A percentile compares a stretch with the other conserved stretches of the same genome.
Evolutionary conservation across 2,113 vertebrate genomes (phyloP).

Genomic region (Ammospiza caudacuta): DNA sequence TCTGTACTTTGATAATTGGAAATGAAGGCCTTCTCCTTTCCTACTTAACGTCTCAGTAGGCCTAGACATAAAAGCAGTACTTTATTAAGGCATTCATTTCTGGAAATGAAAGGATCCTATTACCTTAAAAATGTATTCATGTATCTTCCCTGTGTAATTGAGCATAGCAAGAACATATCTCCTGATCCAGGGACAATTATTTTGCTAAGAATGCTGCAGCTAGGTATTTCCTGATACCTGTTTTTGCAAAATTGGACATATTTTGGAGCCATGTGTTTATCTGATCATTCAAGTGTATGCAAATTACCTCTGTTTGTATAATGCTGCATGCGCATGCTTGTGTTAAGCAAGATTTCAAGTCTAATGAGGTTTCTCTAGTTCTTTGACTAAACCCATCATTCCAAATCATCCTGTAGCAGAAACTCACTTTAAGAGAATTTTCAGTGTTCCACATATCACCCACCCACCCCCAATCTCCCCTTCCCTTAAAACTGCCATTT

Average conservation of each 20-base stretch:
- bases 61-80: not conserved
- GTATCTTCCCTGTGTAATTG: not conserved
- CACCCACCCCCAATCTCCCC: not conserved
- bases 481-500: not conserved
- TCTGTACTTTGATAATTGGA: not conserved
- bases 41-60: not conserved
- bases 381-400: not conserved
- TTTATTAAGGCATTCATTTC: not conserved
- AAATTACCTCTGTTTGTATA: not conserved
- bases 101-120: not conserved
- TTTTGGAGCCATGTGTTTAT: not conserved
- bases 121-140: not conserved
- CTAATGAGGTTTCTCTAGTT: not conserved
- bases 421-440: not conserved
- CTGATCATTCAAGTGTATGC: not conserved
- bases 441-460: not conserved
- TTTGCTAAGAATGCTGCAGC: not conserved
- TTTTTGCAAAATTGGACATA: not conserved
- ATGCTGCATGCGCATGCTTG: fast-evolving
- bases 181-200: not conserved
- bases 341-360: not conserved
- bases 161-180: not conserved
- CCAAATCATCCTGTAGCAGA: not conserved
- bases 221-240: not conserved
- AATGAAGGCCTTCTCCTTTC: not conserved